Conservation (phyloP, 2,797 vertebrate species). For the Halcyon leucocephala region DNA sequence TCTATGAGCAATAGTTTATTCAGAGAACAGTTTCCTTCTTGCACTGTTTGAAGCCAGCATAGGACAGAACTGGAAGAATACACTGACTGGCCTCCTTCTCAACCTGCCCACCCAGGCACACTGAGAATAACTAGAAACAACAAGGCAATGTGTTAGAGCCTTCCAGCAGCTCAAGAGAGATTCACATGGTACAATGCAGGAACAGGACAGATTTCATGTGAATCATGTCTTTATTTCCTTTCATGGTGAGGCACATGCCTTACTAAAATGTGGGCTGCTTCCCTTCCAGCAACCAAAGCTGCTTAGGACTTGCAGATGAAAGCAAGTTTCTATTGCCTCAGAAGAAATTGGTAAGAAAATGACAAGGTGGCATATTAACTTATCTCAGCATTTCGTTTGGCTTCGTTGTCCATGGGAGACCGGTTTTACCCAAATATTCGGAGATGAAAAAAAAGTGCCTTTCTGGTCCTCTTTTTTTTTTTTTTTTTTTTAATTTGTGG, state of each 20-base stretch:
- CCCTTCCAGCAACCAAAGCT: neutral
- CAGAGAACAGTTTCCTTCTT: neutral
- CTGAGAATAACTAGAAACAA: neutral
- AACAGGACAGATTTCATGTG: neutral
- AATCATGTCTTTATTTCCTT: neutral
- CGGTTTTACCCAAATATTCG: neutral
- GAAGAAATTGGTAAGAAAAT: neutral
- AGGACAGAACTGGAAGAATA: neutral
- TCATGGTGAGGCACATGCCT: neutral
- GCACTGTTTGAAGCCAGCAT: neutral
- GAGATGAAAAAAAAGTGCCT: neutral
- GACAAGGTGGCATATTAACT: neutral
- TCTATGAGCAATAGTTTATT: neutral
- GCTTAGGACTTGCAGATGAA: neutral
- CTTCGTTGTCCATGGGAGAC: neutral
- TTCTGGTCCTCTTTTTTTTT: neutral
- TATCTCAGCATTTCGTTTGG: neutral
- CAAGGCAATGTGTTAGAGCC: neutral
- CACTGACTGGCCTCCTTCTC: neutral
- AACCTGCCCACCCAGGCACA: neutral
- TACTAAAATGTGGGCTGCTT: neutral
- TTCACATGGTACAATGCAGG: neutral
- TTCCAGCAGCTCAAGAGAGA: neutral
- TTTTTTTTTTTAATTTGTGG: neutral
- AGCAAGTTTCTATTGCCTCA: neutral